Conservation (phyloP, 2,888 invertebrate species). For the Esperia sulphurella region DNA sequence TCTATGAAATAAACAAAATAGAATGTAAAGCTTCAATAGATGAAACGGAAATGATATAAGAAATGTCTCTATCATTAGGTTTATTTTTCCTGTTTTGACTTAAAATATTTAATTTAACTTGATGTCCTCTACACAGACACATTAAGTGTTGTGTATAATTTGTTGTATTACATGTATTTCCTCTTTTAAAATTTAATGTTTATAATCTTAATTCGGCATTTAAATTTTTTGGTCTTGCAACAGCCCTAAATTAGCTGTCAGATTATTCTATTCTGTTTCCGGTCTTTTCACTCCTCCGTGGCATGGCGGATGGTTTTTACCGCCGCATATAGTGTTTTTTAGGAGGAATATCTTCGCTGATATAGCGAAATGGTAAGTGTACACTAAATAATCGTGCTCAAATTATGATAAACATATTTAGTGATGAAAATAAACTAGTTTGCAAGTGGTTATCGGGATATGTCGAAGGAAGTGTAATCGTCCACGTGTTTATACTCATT, state of each 20-base stretch:
- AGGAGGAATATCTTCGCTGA: slow-evolving; percentile 70
- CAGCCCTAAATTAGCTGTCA: slow-evolving; percentile 46
- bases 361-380: slow-evolving; percentile 75
- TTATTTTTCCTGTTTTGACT: no score
- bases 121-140: no score
- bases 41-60: background rate
- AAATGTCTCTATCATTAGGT: no score
- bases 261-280: slow-evolving; percentile 48
- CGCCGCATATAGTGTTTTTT: slow-evolving; percentile 67
- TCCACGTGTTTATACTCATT: slow-evolving; percentile 35
- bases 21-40: background rate
- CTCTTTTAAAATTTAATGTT: no score
- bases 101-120: no score
- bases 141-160: no score
- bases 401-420: slow-evolving; percentile 15
- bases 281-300: slow-evolving; percentile 78
- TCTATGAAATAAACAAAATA: no score
- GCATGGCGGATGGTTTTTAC: slow-evolving; percentile 77
- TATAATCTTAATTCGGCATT: background rate
- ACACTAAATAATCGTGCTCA: slow-evolving; percentile 27
- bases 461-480: background rate
- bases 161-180: no score
- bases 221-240: slow-evolving; percentile 45
- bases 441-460: slow-evolving; percentile 33
- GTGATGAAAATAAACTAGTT: slow-evolving; percentile 32